phyloP scores from a whole-genome alignment of 2,888 invertebrate genomes.

The Tipula helvola region DNA sequence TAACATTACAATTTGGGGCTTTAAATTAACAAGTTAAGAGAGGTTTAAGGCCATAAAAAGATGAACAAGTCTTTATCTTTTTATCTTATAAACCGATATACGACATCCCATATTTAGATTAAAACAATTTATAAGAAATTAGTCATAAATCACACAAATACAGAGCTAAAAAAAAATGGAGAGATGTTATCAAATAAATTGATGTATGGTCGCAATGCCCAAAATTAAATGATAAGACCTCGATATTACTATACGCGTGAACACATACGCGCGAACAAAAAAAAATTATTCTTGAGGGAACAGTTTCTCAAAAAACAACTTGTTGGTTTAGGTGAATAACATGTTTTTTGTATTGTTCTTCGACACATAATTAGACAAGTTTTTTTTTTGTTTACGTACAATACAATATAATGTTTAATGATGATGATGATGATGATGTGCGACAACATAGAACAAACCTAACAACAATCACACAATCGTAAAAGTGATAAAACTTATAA shows the following conservation, averaged over 20 bases:
- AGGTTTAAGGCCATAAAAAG: too few species aligned
- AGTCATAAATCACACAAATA: background rate
- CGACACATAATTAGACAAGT: background rate
- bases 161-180: background rate
- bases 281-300: background rate
- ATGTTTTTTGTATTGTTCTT: background rate
- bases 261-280: background rate
- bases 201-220: background rate
- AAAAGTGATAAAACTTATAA: constrained; percentile 4
- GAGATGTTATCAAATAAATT: background rate
- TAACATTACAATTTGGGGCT: too few species aligned
- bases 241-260: background rate
- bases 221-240: background rate
- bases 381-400: background rate
- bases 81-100: background rate
- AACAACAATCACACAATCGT: background rate
- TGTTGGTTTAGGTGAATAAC: background rate
- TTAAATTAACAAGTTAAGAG: too few species aligned
- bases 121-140: background rate
- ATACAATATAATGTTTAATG: background rate
- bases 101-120: background rate
- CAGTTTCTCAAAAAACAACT: background rate
- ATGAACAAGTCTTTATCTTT: background rate
- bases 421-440: background rate
- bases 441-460: background rate